These are phyloP conservation scores for Gallinago media DNA, from an alignment of 2,113 vertebrate species.

Conservation along the genomic window DNA sequence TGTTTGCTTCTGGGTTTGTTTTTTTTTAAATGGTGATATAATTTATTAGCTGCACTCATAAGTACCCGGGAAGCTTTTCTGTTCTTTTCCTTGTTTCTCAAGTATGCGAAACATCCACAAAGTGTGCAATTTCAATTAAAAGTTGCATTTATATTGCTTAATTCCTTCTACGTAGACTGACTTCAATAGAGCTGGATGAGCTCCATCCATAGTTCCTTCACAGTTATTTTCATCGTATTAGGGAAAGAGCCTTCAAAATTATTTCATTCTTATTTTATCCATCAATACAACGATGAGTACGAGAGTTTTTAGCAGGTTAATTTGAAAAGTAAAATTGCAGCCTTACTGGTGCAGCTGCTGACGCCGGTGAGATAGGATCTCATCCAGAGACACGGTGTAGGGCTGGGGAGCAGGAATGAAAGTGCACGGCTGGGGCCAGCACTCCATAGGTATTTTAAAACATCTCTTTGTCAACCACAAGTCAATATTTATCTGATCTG, in stretches of 20 bases:
- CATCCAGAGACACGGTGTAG: neutral
- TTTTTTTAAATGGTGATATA: neutral
- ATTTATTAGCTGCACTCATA: neutral
- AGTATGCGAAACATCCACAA: neutral
- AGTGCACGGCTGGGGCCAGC: neutral
- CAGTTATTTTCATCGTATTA: neutral
- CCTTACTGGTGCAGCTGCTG: neutral
- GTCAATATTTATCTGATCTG: conserved; percentile 4
- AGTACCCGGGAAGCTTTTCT: neutral
- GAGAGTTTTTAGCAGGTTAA: neutral
- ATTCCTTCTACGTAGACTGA: neutral
- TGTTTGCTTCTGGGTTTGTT: neutral
- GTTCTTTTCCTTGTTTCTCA: neutral
- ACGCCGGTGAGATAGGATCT: neutral
- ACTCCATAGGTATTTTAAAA: neutral
- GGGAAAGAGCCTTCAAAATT: neutral
- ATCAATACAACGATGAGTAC: fast-evolving
- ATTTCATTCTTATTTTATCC: neutral
- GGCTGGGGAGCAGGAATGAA: neutral
- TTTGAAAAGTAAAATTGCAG: neutral
- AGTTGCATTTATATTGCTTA: neutral
- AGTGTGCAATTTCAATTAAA: neutral
- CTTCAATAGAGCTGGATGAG: neutral
- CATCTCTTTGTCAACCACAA: neutral
- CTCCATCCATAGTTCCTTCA: neutral